phyloP scores from a whole-genome alignment of 2,797 vertebrate genomes.

The Pipistrellus pipistrellus region DNA sequence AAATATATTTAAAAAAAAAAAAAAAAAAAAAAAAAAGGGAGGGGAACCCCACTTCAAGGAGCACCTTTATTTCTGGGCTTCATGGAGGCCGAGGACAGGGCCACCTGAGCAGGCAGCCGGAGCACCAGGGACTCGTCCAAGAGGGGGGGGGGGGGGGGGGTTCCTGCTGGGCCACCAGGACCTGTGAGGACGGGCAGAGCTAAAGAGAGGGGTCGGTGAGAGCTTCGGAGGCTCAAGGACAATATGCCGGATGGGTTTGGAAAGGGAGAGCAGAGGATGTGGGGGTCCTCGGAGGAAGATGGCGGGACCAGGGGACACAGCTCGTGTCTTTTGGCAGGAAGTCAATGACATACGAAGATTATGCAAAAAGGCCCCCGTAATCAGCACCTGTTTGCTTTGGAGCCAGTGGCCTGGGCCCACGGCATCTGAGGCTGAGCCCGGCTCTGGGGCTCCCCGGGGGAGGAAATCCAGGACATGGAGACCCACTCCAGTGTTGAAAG shows the following conservation, averaged over 20 bases:
- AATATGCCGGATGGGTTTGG: background rate
- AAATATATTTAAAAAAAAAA: no score
- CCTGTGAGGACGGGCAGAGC: background rate
- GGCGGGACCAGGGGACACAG: conserved; percentile 8
- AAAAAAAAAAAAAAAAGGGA: no score
- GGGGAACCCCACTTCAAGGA: background rate
- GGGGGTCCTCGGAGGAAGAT: background rate
- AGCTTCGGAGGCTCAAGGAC: background rate
- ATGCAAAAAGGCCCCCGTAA: conserved; percentile 69
- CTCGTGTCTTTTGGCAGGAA: conserved; percentile 70
- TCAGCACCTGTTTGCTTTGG: conserved; percentile 76
- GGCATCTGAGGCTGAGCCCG: conserved; percentile 10
- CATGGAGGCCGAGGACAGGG: background rate
- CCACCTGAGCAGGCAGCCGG: background rate
- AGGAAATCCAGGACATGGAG: conserved; percentile 41
- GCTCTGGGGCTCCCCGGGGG: conserved; percentile 27
- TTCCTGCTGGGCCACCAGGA: background rate
- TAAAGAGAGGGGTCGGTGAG: background rate
- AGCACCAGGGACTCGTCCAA: background rate
- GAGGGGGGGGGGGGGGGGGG: no score
- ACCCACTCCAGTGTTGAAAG: conserved; percentile 35
- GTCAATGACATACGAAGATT: conserved; percentile 68
- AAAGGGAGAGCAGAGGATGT: background rate
- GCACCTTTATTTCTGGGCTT: conserved; percentile 19
- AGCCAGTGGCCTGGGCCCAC: background rate